Base-by-base conservation (phyloP, 1,140 invertebrate species). In the Pomacea maculata region DNA sequence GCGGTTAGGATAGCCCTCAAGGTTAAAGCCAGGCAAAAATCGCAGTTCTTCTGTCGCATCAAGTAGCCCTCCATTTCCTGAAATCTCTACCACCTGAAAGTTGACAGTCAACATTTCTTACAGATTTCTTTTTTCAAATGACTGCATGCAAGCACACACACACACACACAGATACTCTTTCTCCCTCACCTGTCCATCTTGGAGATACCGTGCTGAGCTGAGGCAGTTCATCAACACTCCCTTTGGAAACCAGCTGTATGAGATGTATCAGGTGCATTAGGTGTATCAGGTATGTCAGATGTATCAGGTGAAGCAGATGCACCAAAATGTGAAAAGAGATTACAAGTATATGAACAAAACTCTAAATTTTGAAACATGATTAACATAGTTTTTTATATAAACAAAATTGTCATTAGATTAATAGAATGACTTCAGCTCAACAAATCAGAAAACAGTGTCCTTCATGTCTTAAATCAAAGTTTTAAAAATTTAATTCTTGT, bases 1-100 rank as follows among this genome's bases (percentile, higher is more conserved):
- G 82, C 98, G 93, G 92, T 99, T 99, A 0, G 96, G 97, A 93
- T 97, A 95, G 12, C 97, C 98, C 93, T 99, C 98, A 25, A 99
- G 92, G 52, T 97, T 96, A 88, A 99, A 99, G 8, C 98, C 98
- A 0, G 98, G 98, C 65, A 99, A 91, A 88, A 99, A 99, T 86
- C 97, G 94, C 29, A 99, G 92, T 5, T 94, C 92, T 70, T 95
- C 93, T 0, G 95, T 94, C 1, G 90, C 92, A 0, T 97, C 95
- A 94, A 99, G 95, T 7, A 99, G 91, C 79, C 94, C 94, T 19
- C 97, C 98, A 11, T 96, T 96, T n/a, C 94, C 94, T 0, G 94
- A 93, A n/a, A 99, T 96, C 89, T 99, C 96, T 0, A 98, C 94
- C 73, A 97, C 93, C 95, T 96, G 85, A 61, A 87, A 88, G 78